Conservation (phyloP, 2,888 invertebrate genomes). For the Erannis defoliaria region DNA sequence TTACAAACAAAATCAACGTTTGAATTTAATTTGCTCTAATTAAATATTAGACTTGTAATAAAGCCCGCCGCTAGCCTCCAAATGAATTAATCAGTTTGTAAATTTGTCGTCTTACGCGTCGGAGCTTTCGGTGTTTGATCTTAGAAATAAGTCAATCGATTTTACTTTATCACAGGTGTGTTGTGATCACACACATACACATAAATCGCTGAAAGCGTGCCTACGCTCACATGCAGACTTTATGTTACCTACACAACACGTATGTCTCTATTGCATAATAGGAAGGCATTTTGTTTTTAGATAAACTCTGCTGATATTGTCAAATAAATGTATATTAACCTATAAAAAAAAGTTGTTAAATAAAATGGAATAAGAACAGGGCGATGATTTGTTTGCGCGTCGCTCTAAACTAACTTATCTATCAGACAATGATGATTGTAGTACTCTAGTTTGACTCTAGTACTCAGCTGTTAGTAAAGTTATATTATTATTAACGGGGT, state of each 20-base stretch:
- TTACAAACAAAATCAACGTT: too few species aligned
- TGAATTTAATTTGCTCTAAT: background rate
- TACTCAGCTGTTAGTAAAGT: too few species aligned
- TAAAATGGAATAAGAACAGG: too few species aligned
- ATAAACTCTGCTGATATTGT: too few species aligned
- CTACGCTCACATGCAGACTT: background rate
- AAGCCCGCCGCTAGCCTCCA: conserved; percentile 3
- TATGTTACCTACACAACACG: background rate
- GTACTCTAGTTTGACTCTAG: too few species aligned
- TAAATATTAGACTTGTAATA: conserved; percentile 9
- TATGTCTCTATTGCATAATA: background rate
- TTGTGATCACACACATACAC: background rate
- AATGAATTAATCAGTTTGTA: conserved; percentile 18
- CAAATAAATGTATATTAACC: too few species aligned
- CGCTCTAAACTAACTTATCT: too few species aligned
- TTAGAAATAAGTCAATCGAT: conserved; percentile 13
- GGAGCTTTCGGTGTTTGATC: conserved; percentile 3
- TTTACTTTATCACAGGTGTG: conserved; percentile 10
- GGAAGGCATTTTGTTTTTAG: too few species aligned
- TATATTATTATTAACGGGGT: too few species aligned
- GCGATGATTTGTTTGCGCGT: too few species aligned
- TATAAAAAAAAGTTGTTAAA: too few species aligned
- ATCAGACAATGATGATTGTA: too few species aligned
- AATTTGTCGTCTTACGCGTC: background rate
- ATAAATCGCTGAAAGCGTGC: background rate